These are phyloP conservation scores for Neuroterus valhalla DNA, from an alignment of 1,140 invertebrate species.

Conservation along the genomic window DNA sequence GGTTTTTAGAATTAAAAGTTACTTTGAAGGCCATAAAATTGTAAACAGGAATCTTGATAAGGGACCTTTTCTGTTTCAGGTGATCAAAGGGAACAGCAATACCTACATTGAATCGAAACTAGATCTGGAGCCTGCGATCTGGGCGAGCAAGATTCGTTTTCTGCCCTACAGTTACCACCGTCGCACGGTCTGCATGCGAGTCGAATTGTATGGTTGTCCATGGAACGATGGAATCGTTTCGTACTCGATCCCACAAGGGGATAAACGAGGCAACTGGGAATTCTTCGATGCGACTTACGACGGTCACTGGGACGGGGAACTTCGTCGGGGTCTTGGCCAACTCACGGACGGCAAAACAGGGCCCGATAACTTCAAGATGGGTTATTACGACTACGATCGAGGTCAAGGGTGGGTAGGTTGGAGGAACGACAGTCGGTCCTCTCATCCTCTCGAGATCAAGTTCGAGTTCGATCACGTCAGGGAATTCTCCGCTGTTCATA, in stretches of 20 bases:
- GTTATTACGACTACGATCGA: constrained; percentile 77
- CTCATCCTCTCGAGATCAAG: constrained; percentile 82
- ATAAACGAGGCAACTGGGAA: constrained; percentile 87
- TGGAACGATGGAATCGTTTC: constrained; percentile 79
- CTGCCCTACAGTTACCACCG: constrained; percentile 88
- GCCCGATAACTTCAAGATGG: constrained; percentile 85
- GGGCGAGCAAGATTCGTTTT: constrained; percentile 87
- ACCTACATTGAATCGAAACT: constrained; percentile 87
- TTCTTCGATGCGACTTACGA: constrained; percentile 95
- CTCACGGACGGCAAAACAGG: constrained; percentile 86
- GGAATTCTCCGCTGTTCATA: constrained; percentile 89
- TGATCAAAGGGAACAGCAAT: constrained; percentile 87
- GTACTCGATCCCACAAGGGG: constrained; percentile 81
- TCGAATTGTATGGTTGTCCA: constrained; percentile 87
- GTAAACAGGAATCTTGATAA: not conserved
- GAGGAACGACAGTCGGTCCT: constrained; percentile 85
- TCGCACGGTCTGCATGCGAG: constrained; percentile 90
- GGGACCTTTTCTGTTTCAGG: constrained; percentile 75
- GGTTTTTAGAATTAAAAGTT: not conserved
- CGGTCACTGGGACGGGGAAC: constrained; percentile 84
- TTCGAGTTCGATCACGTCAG: constrained; percentile 92
- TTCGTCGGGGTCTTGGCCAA: constrained; percentile 88
- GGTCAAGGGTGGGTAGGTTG: constrained; percentile 93
- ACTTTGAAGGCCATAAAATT: not conserved
- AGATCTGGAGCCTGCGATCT: constrained; percentile 85